A percentile compares a stretch with the other conserved stretches of the same genome.
Conservation (phyloP, 2,888 invertebrate species). For the Ethmia dodecea region DNA sequence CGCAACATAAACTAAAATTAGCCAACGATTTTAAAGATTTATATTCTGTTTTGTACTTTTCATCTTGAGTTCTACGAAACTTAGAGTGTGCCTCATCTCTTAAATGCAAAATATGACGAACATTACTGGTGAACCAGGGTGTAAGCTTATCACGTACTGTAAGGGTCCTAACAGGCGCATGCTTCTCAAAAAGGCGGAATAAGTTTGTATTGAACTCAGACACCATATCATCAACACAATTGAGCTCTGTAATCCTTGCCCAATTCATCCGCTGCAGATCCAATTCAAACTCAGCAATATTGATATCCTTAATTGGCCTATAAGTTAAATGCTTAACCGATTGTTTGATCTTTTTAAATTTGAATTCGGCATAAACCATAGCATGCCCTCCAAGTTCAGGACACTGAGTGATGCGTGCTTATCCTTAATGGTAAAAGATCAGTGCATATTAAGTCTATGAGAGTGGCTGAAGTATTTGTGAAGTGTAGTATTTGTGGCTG, state of each 20-base stretch:
- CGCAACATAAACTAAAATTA: background rate
- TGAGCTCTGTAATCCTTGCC: background rate
- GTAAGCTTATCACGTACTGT: background rate
- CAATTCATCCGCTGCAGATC: background rate
- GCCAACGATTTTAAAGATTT: background rate
- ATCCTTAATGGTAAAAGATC: conserved; percentile 6
- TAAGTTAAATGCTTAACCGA: background rate
- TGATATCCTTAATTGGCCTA: background rate
- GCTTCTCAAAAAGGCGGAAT: background rate
- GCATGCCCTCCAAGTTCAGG: no score
- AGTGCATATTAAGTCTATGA: conserved; percentile 17
- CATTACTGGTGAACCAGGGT: background rate
- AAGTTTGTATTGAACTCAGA: background rate
- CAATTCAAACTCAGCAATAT: background rate
- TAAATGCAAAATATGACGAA: background rate
- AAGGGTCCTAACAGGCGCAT: background rate
- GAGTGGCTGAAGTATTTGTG: conserved; percentile 13
- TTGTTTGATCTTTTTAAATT: background rate
- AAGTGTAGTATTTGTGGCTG: no score
- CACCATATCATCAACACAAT: background rate
- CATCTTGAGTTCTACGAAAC: background rate
- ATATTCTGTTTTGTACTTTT: background rate
- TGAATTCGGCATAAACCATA: background rate
- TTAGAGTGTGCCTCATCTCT: background rate
- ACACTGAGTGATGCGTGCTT: conserved; percentile 2